These are phyloP conservation scores for Aldabrachelys gigantea DNA, from an alignment of 2,113 vertebrate species.

Conservation along the genomic window DNA sequence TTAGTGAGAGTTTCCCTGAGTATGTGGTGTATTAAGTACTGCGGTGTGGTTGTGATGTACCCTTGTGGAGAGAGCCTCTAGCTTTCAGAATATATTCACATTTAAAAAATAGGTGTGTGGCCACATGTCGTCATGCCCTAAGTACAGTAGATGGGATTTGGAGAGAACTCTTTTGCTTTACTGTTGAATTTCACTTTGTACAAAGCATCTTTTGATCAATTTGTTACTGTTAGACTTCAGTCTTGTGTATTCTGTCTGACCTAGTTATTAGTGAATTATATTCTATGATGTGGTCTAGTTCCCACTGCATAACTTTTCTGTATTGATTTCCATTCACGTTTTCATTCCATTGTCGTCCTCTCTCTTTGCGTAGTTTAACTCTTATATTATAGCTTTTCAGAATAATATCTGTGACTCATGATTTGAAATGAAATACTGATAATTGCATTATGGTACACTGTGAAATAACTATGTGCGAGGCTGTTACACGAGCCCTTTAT, in stretches of 20 bases:
- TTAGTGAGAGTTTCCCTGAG: not conserved
- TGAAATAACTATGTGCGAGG: conserved; percentile 44
- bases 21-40: not conserved
- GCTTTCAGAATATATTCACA: not conserved
- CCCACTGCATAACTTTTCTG: conserved; percentile 44
- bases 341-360: conserved; percentile 49
- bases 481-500: conserved; percentile 36
- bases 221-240: conserved; percentile 49
- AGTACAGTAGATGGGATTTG: conserved; percentile 42
- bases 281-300: conserved; percentile 55
- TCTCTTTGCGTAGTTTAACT: conserved; percentile 39
- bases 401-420: conserved; percentile 61
- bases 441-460: conserved; percentile 48
- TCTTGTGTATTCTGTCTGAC: conserved; percentile 53
- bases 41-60: not conserved
- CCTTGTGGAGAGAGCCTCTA: not conserved
- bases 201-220: conserved; percentile 57
- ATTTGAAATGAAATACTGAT: conserved; percentile 65
- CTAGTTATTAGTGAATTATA: conserved; percentile 65
- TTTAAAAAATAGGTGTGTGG: not conserved
- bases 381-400: conserved; percentile 61
- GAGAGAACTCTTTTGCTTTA: conserved; percentile 51
- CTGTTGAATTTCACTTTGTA: conserved; percentile 46
- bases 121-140: not conserved
- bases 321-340: conserved; percentile 56